Evolutionary conservation across 2,113 vertebrate genomes (phyloP).

Genomic region (Proteles cristata): DNA sequence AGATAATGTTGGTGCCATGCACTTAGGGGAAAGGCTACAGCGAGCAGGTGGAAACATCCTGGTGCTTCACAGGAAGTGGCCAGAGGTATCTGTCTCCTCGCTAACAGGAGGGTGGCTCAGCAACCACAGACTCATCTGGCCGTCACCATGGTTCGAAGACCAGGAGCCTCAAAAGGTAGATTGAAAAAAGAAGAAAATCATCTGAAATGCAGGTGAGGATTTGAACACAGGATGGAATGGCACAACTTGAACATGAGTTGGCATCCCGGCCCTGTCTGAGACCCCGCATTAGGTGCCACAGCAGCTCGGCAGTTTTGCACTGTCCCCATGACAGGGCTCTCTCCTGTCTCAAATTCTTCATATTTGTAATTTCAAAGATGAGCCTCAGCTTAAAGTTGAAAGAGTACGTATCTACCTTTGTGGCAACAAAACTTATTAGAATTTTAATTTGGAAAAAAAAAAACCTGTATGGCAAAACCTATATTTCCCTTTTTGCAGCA

Average conservation of each 20-base stretch:
- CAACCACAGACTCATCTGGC: neutral
- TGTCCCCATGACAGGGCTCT: neutral
- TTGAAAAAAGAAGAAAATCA: neutral
- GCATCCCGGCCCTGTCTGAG: neutral
- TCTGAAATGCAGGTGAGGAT: neutral
- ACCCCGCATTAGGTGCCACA: neutral
- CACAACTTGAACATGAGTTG: neutral
- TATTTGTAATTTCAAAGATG: neutral
- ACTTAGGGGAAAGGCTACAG: neutral
- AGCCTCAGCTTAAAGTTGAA: conserved; percentile 21
- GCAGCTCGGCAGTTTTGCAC: neutral
- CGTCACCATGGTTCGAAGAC: neutral
- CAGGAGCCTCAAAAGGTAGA: neutral
- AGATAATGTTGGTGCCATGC: neutral
- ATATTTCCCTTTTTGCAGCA: neutral
- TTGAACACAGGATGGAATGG: neutral
- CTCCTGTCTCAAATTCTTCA: neutral
- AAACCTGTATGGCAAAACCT: neutral
- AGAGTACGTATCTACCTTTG: neutral
- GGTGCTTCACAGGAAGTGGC: neutral
- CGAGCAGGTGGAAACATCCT: neutral
- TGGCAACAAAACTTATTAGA: neutral
- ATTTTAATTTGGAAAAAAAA: conserved; percentile 53
- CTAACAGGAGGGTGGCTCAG: neutral
- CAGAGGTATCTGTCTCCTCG: neutral